Evolutionary conservation across 2,113 vertebrate species (phyloP), one percentile per base, ranked within the genome.

Genomic region (Cariama cristata): DNA sequence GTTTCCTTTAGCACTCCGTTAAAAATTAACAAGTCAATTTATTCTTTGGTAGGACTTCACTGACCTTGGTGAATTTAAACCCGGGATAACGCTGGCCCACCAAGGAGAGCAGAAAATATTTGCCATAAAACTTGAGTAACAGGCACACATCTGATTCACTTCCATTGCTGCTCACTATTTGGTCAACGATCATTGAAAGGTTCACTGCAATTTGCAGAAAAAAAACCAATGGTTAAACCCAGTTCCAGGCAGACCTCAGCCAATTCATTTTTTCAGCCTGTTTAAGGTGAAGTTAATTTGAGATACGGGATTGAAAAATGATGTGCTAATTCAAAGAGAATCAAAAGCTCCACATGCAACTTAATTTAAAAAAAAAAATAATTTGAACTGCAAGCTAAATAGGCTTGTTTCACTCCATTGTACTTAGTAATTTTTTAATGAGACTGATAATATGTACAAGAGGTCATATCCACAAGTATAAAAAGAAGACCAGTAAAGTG

Each of bases 11-110:
- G 11, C 20, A 59, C 19, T 64, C 60, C 72, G 47, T 84, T 84
- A 86, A 86, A 93, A 86, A 86, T 71, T 95, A 93, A 72, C n/a
- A 86, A 59, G 27, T 18, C 56, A 74, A 84, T 92, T 92, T 93
- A 30, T 91, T 89, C 47, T 77, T 88, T 68, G 27, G 11, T 86
- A 71, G 30, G 92, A 60, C 26, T 80, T 90, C 47, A 60, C 4
- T 45, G 15, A 83, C 21, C 12, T 28, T 59, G 23, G 19, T 77
- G 59, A 77, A 92, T 68, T 93, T 88, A 84, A 75, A 72, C 40
- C 18, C 0, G 0, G 56, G 55, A 71, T 47, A 24, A 71, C 35
- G 13, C 72, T 81, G 72, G 60, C 33, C 72, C 40, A 75, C 26
- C 42, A 81, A 62, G 12, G 33, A 67, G 9, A 84, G 30, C 16